phyloP scores from a whole-genome alignment of 2,888 invertebrate genomes.

The Trachelus stipa region DNA sequence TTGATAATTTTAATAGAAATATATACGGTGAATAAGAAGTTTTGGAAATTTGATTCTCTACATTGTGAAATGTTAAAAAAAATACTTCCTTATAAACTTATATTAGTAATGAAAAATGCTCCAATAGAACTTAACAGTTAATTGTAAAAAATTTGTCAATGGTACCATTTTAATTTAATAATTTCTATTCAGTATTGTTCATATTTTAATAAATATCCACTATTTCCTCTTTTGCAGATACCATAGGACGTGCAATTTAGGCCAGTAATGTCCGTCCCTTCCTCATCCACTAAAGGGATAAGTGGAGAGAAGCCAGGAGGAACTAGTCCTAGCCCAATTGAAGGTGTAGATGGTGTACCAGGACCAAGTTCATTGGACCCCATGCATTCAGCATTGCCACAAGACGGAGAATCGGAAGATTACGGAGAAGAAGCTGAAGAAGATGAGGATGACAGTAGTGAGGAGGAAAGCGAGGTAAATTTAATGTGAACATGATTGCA shows the following conservation, averaged over 20 bases:
- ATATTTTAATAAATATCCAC: not conserved
- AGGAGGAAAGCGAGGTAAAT: slow-evolving; percentile 57
- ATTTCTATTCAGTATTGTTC: not conserved
- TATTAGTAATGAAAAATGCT: not conserved
- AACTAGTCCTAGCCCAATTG: slow-evolving; percentile 62
- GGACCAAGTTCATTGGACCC: slow-evolving; percentile 58
- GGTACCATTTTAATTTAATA: not conserved
- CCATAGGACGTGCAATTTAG: slow-evolving; percentile 7
- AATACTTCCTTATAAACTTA: not conserved
- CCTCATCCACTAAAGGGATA: slow-evolving; percentile 58
- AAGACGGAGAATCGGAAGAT: slow-evolving; percentile 56
- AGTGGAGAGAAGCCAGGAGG: slow-evolving; percentile 58
- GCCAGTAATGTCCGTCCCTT: slow-evolving; percentile 62
- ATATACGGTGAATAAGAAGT: not conserved
- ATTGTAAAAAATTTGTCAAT: not conserved
- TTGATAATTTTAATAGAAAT: not conserved
- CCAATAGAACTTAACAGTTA: not conserved
- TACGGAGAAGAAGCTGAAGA: slow-evolving; percentile 56
- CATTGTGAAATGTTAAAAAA: not conserved
- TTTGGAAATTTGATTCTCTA: not conserved
- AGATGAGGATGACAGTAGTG: slow-evolving; percentile 60
- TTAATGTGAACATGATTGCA: not conserved
- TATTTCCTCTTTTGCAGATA: not conserved
- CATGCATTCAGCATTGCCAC: slow-evolving; percentile 42
- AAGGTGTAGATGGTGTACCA: slow-evolving; percentile 51